These are phyloP conservation scores for Calephelis perditalis DNA, from an alignment of 2,888 invertebrate species.

Conservation along the genomic window DNA sequence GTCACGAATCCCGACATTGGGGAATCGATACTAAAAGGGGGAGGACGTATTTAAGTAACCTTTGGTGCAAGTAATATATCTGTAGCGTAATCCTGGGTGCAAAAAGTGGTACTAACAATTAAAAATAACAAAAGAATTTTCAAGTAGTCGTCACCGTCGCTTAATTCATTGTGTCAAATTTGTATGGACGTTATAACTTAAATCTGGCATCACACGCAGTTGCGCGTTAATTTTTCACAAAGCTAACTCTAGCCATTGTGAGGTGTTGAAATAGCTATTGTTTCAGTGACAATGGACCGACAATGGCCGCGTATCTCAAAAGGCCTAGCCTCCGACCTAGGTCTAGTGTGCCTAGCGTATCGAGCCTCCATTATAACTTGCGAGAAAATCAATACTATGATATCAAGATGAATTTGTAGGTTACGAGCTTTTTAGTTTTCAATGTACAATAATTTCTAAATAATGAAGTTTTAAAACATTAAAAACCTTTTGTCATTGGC, in stretches of 20 bases:
- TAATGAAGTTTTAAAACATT: no score
- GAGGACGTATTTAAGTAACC: no score
- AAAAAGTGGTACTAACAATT: neutral
- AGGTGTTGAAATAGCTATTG: conserved; percentile 58
- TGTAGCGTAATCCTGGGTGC: no score
- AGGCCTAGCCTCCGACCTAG: conserved; percentile 49
- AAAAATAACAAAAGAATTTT: neutral
- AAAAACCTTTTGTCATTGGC: no score
- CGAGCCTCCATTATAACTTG: conserved; percentile 26
- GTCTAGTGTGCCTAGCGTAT: conserved; percentile 35
- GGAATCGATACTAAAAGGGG: no score
- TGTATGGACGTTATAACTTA: conserved; percentile 19
- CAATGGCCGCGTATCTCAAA: conserved; percentile 56
- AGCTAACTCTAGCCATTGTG: conserved; percentile 53
- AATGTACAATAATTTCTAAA: no score
- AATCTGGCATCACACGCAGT: conserved; percentile 43
- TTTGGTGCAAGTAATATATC: no score
- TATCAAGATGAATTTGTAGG: conserved; percentile 23
- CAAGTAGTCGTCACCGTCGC: neutral
- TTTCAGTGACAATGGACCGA: conserved; percentile 54
- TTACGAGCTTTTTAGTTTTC: conserved; percentile 1
- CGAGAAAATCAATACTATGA: conserved; percentile 28
- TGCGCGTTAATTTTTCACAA: conserved; percentile 57
- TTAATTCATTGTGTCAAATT: conserved; percentile 18
- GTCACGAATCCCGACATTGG: no score